Evolutionary conservation across 1,140 invertebrate genomes (phyloP), one percentile per base, ranked within the genome.

Genomic region (Acyrthosiphon pisum): DNA sequence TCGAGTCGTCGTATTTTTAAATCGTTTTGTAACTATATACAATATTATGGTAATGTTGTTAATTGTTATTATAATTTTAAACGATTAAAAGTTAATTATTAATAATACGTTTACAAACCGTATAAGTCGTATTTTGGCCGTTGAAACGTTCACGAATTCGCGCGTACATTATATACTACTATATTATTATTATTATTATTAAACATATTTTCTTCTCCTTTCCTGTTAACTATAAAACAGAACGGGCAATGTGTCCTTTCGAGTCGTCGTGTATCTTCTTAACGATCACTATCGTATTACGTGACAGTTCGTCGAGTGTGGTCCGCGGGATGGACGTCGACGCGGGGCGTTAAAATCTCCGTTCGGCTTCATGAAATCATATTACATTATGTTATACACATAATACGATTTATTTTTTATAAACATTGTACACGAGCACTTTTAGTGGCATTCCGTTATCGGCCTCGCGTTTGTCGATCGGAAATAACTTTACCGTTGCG

Each of bases 401-500:
- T 30, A 18, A 76, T n/a, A 18, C 18, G 14, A 35, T 6, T n/a
- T 76, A 6, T n/a, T 30, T n/a, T n/a, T 6, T 76, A 76, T 35
- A 76, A 76, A n/a, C n/a, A 35, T 76, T n/a, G 22, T 76, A 6
- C n/a, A 76, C 30, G 30, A 8, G 1, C 60, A n/a, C 14, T 83
- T 83, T 86, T 86, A 46, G 41, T 46, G 50, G 23, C 9, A 56
- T 41, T 37, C 20, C 18, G 46, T 50, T 20, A 20, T 20, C 20
- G 86, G 18, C 48, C 87, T 89, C 35, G 48, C 8, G 11, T 86
- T 86, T 46, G 23, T 46, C 11, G 46, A 35, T 48, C n/a, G 50
- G 9, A 56, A 89, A 89, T 56, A 41, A 89, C 50, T 89, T 53
- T 35, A 89, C 88, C 88, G 88, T 89, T 56, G 37, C 44, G 23